Percentiles rank a stretch among this genome's conserved stretches.
These are phyloP conservation scores for Fopius arisanus DNA, from an alignment of 1,140 invertebrate species.

Conservation along the genomic window DNA sequence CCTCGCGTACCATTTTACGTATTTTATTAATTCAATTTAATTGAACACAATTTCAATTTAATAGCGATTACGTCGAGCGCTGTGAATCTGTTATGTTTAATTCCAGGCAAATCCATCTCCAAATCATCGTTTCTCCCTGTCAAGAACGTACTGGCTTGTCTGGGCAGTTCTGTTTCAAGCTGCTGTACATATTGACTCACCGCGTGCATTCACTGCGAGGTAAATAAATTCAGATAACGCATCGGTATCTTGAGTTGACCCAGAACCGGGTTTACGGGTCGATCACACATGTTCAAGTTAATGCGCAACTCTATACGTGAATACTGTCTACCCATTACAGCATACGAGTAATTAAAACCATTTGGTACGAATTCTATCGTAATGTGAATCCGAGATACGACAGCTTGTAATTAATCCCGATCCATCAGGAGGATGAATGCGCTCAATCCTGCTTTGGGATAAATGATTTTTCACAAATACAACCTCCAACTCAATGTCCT, in stretches of 20 bases:
- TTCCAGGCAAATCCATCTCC: slow-evolving; percentile 68
- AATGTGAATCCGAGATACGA: background rate
- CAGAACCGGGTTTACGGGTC: background rate
- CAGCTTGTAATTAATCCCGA: no score
- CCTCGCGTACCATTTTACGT: no score
- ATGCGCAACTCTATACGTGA: background rate
- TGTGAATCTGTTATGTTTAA: slow-evolving; percentile 1
- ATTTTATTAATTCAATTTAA: background rate
- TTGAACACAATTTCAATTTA: background rate
- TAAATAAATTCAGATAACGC: slow-evolving; percentile 42
- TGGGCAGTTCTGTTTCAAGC: slow-evolving; percentile 99
- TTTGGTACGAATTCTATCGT: background rate
- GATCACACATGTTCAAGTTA: background rate
- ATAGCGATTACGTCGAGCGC: no score
- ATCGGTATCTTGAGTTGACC: background rate
- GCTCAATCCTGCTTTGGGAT: no score
- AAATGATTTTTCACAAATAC: no score
- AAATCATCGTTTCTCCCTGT: slow-evolving; percentile 91
- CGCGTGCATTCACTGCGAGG: slow-evolving; percentile 89
- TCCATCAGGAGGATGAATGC: no score
- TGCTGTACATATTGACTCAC: slow-evolving; percentile 94
- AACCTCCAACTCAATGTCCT: no score
- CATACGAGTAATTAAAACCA: background rate
- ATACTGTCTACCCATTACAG: background rate
- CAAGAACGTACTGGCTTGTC: slow-evolving; percentile 98